Percentiles rank a stretch among this genome's conserved stretches.
Conservation (phyloP, 1,140 invertebrate genomes). For the Zelostemma sp. region DNA sequence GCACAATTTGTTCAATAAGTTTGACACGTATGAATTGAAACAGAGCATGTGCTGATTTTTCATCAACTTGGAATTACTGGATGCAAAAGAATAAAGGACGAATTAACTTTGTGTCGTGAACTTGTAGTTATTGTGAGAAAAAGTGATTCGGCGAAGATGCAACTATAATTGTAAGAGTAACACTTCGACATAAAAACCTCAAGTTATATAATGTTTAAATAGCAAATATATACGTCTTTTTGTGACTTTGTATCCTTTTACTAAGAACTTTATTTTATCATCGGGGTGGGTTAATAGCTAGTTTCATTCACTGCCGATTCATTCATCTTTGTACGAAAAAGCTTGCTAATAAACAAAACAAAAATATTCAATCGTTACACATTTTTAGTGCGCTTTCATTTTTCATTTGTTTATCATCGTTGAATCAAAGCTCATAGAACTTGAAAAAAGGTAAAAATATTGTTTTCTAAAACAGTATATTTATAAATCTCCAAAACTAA, state of each 20-base stretch:
- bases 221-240: constrained; percentile 41
- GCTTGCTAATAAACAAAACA: constrained; percentile 38
- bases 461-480: not conserved
- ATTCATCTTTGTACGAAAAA: constrained; percentile 50
- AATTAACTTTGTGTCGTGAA: too few species aligned
- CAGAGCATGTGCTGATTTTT: too few species aligned
- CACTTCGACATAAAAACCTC: constrained; percentile 4
- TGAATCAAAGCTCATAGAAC: too few species aligned
- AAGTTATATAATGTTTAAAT: constrained; percentile 38
- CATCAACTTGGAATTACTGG: too few species aligned
- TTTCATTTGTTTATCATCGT: too few species aligned
- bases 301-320: constrained; percentile 62
- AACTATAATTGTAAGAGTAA: constrained; percentile 4
- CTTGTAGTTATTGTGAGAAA: too few species aligned
- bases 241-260: constrained; percentile 20
- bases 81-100: too few species aligned
- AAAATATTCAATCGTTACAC: constrained; percentile 38
- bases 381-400: too few species aligned
- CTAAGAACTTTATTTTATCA: constrained; percentile 37
- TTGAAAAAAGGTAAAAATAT: not conserved
- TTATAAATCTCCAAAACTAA: constrained; percentile 25
- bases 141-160: not conserved
- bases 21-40: too few species aligned
- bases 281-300: constrained; percentile 41
- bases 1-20: not conserved